These are phyloP conservation scores for Mycalesis mineus DNA, from an alignment of 2,888 invertebrate genomes.

Conservation along the genomic window DNA sequence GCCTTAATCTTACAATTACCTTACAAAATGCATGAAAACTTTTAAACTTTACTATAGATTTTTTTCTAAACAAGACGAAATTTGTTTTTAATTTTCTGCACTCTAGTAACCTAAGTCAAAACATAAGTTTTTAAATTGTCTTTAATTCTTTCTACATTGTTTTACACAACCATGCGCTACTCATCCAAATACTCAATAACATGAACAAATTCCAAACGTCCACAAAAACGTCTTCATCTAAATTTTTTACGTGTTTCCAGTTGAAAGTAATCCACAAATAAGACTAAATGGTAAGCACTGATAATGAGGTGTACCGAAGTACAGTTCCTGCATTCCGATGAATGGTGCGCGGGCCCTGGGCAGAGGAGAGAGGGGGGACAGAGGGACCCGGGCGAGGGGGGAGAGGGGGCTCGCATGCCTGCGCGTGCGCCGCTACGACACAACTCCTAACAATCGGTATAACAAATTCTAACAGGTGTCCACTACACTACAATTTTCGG, in stretches of 20 bases:
- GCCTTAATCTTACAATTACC: too few species aligned
- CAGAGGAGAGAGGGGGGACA: constrained; percentile 20
- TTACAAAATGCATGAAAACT: too few species aligned
- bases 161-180: too few species aligned
- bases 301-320: constrained; percentile 61
- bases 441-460: constrained; percentile 49
- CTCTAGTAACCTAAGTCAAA: too few species aligned
- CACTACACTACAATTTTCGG: constrained; percentile 50
- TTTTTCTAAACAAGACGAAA: too few species aligned
- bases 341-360: constrained; percentile 49
- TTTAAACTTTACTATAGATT: too few species aligned
- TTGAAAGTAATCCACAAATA: constrained; percentile 38
- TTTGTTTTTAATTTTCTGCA: too few species aligned
- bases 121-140: too few species aligned
- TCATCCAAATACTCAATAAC: background rate
- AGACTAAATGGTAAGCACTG: constrained; percentile 52
- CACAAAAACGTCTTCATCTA: background rate
- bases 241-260: constrained; percentile 10
- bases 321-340: constrained; percentile 67
- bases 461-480: constrained; percentile 66
- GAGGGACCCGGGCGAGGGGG: constrained; percentile 17
- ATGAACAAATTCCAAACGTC: background rate
- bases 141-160: too few species aligned
- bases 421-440: constrained; percentile 60
- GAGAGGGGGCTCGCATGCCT: constrained; percentile 54